Conservation (phyloP, 2,888 invertebrate genomes). For the Polylopha cassiicola region DNA sequence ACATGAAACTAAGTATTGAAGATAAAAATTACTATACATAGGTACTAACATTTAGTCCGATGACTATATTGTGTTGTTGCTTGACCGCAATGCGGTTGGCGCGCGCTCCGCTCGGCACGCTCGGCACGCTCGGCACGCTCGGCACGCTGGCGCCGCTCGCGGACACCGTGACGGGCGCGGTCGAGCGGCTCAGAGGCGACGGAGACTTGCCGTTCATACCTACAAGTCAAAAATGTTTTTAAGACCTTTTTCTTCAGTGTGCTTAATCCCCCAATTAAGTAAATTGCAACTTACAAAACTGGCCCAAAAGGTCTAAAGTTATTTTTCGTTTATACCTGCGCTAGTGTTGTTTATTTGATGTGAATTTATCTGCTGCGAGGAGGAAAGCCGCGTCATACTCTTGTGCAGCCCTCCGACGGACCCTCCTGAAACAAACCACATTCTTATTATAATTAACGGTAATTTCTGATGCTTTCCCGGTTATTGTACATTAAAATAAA, state of each 20-base stretch:
- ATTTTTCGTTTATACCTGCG: slow-evolving; percentile 49
- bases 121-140: slow-evolving; percentile 43
- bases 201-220: neutral
- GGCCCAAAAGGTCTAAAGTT: too few relatives aligned
- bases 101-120: slow-evolving; percentile 72
- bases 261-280: too few relatives aligned
- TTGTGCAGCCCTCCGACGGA: slow-evolving; percentile 88
- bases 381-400: slow-evolving; percentile 88
- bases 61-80: slow-evolving; percentile 65
- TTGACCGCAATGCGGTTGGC: too few relatives aligned
- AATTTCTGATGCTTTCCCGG: too few relatives aligned
- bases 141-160: slow-evolving; percentile 50
- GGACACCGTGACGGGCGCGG: slow-evolving; percentile 67
- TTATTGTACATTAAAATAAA: too few relatives aligned
- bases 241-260: slow-evolving; percentile 9
- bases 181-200: slow-evolving; percentile 19
- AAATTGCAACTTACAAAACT: too few relatives aligned
- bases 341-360: slow-evolving; percentile 59
- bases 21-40: too few relatives aligned
- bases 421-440: slow-evolving; percentile 63
- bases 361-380: slow-evolving; percentile 84
- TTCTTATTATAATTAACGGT: neutral
- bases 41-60: slow-evolving; percentile 41
- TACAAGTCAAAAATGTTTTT: neutral
- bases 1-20: too few relatives aligned